These are phyloP conservation scores for Tenebrio molitor DNA, from an alignment of 1,140 invertebrate species.

Conservation along the genomic window DNA sequence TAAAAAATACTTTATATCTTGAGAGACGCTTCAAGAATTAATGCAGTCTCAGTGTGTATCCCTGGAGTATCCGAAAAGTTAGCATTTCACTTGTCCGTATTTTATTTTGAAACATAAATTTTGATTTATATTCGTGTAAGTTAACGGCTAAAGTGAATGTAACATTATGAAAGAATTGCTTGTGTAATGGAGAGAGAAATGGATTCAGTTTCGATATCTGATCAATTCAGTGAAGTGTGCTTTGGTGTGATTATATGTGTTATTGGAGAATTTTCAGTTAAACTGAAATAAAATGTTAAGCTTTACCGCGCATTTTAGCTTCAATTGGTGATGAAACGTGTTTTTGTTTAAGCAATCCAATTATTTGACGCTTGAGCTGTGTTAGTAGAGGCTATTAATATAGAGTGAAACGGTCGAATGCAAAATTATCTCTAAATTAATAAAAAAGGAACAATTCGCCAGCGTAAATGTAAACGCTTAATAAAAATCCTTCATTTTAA, in stretches of 20 bases:
- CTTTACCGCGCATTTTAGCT: slow-evolving; percentile 44
- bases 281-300: slow-evolving; percentile 40
- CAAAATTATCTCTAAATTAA: slow-evolving; percentile 44
- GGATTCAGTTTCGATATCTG: neutral
- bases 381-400: slow-evolving; percentile 46
- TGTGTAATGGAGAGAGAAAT: slow-evolving; percentile 13
- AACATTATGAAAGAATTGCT: neutral
- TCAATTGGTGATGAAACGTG: slow-evolving; percentile 44
- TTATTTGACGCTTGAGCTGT: slow-evolving; percentile 46
- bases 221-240: neutral
- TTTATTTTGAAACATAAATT: slow-evolving; percentile 31
- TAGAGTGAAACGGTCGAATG: slow-evolving; percentile 44
- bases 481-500: slow-evolving; percentile 41
- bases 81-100: neutral
- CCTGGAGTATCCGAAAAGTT: slow-evolving; percentile 6
- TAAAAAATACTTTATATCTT: slow-evolving; percentile 18
- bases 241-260: slow-evolving; percentile 24
- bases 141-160: neutral
- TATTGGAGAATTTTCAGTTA: slow-evolving; percentile 17
- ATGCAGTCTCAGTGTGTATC: slow-evolving; percentile 8
- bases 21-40: slow-evolving; percentile 23
- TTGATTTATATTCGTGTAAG: slow-evolving; percentile 7
- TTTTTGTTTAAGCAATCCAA: slow-evolving; percentile 48
- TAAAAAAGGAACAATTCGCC: slow-evolving; percentile 38
- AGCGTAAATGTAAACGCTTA: slow-evolving; percentile 38